Percentiles rank a stretch among this genome's conserved stretches.
Evolutionary conservation across 64 coral and sea anemone species (phyloP).

Genomic region (Stylophora pistillata): DNA sequence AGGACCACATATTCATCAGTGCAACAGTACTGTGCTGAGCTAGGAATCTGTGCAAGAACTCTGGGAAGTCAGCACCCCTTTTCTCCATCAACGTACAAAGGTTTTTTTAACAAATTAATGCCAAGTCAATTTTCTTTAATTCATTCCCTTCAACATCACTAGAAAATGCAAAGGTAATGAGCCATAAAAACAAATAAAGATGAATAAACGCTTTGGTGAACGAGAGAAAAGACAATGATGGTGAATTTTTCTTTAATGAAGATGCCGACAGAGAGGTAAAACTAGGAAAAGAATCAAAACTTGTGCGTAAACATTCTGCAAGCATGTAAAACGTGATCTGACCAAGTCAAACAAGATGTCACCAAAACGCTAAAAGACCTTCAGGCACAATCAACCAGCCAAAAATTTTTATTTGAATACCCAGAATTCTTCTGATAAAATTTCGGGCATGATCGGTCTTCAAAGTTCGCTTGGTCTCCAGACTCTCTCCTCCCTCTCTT

Average conservation of each 20-base stretch:
- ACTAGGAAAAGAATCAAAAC: background rate
- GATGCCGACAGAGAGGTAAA: background rate
- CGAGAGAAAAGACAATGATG: background rate
- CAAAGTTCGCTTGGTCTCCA: background rate
- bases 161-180: constrained; percentile 14
- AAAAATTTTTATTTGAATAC: background rate
- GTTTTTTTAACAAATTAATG: background rate
- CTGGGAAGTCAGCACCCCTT: background rate
- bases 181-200: background rate
- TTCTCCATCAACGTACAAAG: background rate
- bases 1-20: background rate
- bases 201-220: background rate
- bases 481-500: background rate
- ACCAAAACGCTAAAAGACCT: background rate
- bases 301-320: background rate
- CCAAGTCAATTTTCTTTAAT: background rate
- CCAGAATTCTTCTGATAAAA: background rate
- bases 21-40: background rate
- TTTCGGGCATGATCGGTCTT: background rate
- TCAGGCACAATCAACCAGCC: background rate
- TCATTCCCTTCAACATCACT: background rate
- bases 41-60: background rate
- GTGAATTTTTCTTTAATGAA: background rate
- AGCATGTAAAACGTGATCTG: background rate
- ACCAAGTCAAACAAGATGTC: too few relatives aligned